phyloP scores from a whole-genome alignment of 1,140 invertebrate species.

The Ylistrum balloti region DNA sequence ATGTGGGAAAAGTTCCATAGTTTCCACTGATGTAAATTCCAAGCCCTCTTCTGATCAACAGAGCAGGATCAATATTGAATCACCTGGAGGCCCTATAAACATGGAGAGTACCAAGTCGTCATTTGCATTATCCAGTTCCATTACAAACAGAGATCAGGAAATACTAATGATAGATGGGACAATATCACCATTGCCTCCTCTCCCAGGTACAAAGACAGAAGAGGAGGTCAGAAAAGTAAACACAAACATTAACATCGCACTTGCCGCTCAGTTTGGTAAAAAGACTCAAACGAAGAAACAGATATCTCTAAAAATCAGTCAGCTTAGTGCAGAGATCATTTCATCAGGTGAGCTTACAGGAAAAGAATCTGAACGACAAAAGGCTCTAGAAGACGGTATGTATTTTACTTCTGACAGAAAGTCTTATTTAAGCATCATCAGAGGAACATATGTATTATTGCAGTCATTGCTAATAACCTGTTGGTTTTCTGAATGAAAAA shows the following conservation, averaged over 20 bases:
- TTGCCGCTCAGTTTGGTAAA: constrained; percentile 61
- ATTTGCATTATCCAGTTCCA: not conserved
- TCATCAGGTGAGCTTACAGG: constrained; percentile 58
- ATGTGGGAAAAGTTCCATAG: not conserved
- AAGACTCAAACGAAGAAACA: constrained; percentile 58
- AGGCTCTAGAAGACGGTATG: constrained; percentile 71
- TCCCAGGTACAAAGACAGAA: constrained; percentile 42
- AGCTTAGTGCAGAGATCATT: constrained; percentile 67
- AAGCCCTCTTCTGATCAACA: not conserved
- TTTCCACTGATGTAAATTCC: not conserved
- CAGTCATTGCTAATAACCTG: too few relatives aligned
- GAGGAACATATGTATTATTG: too few relatives aligned
- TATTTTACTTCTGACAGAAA: not conserved
- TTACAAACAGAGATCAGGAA: not conserved
- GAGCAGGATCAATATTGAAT: not conserved
- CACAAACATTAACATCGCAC: constrained; percentile 47
- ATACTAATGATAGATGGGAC: not conserved
- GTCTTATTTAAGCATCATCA: not conserved
- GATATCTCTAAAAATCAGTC: constrained; percentile 63
- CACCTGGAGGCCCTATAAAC: not conserved
- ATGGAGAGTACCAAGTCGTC: not conserved
- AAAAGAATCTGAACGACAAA: constrained; percentile 47
- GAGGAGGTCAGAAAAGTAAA: constrained; percentile 21
- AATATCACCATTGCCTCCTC: not conserved
- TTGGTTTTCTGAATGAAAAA: too few relatives aligned